Evolutionary conservation across 2,797 vertebrate genomes (phyloP).

Genomic region (Gallinago stenura): DNA sequence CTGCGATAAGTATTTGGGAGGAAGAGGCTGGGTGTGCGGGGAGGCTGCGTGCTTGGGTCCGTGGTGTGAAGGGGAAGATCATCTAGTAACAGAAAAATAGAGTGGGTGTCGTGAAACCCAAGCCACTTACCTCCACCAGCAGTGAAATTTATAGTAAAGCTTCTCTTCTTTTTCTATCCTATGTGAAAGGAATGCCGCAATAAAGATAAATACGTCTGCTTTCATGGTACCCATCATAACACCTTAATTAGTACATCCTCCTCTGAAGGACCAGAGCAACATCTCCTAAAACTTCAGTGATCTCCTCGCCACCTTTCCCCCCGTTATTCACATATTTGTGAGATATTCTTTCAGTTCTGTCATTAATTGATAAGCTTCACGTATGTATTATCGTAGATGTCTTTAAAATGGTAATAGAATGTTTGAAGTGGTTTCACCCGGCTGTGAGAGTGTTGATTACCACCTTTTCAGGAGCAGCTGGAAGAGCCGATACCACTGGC

Average conservation of each 20-base stretch:
- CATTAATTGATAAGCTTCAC: neutral
- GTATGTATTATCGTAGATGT: fast-evolving
- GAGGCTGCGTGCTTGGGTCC: neutral
- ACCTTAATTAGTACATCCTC: fast-evolving
- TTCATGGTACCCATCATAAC: neutral
- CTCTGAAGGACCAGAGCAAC: neutral
- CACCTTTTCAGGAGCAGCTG: neutral
- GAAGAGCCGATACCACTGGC: neutral
- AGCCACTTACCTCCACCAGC: neutral
- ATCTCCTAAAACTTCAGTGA: neutral
- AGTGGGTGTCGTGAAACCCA: neutral
- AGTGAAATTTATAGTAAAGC: neutral
- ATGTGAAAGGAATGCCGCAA: neutral
- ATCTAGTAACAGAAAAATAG: neutral
- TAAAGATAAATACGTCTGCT: neutral
- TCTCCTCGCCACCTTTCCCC: neutral
- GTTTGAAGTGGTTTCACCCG: neutral
- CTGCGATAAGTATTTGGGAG: conserved; percentile 49
- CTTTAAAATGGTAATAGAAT: neutral
- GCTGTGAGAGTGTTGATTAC: neutral
- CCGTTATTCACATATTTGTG: fast-evolving
- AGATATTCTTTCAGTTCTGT: neutral
- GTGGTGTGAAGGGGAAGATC: neutral
- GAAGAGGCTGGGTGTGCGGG: conserved; percentile 31
- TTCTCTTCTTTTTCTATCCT: neutral